Evolutionary conservation across 1,140 invertebrate species (phyloP), one percentile per base, ranked within the genome.

Genomic region (Drosophila lacertosa): DNA sequence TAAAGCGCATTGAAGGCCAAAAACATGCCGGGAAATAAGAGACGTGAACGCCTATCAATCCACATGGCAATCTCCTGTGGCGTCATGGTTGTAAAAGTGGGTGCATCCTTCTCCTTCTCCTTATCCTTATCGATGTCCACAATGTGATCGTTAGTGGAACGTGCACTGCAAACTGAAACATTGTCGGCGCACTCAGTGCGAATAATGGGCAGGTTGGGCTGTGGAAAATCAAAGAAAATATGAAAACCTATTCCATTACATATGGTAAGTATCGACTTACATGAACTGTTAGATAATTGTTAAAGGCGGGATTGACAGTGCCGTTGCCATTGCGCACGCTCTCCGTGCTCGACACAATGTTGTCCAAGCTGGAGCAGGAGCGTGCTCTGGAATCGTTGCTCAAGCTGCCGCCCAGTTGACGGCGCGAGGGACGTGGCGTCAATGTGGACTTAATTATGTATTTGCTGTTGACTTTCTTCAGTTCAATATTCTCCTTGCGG

Each of bases 391-490:
- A 63, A 92, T 94, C 44, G 91, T 92, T 59, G 94, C 81, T 91
- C 26, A 84, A 29, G 32, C 71, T 79, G 1, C 84, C 84, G 6
- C 94, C 93, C 10, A 95, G 91, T 63, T 96, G 94, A 58, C 94
- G 95, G 6, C 96, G 92, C 2, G 94, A 93, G 10, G 96, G 92
- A 51, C 95, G 94, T 1, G 96, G 96, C 0, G 96, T 97, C 57
- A 97, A 74, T 0, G 96, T 96, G 15, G 95, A 96, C 88, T 96
- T 96, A 11, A 97, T 91, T 47, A 97, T 96, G 70, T 97, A 95
- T 89, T 96, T 96, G 76, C 95, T 96, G 89, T 95, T 96, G 4
- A 96, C 95, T 90, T 97, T 97, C 90, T 97, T 96, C 74, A 97
- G 77, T 55, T 95, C 96, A 0, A 97, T 95, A 75, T 95, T 95